Conservation (phyloP, 2,113 vertebrate species). For the Hyperopisus bebe region DNA sequence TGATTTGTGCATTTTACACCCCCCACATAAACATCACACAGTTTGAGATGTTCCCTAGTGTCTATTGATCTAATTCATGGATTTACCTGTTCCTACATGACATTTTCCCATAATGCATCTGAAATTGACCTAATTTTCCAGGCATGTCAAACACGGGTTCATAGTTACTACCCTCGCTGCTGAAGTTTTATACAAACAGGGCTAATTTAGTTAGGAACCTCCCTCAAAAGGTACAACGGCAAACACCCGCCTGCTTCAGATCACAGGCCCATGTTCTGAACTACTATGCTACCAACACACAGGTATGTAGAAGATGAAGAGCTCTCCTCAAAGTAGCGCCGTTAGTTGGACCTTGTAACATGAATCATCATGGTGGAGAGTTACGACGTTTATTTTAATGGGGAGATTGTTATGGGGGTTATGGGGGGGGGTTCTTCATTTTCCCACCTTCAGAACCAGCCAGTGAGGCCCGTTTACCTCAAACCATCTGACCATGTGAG, state of each 20-base stretch:
- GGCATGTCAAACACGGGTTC: background rate
- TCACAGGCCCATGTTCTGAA: background rate
- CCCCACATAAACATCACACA: background rate
- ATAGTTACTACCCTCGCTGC: background rate
- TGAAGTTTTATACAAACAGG: background rate
- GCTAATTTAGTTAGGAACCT: background rate
- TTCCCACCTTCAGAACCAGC: background rate
- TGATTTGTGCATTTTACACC: background rate
- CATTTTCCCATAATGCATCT: too few relatives aligned
- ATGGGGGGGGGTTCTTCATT: background rate
- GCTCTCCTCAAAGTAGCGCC: background rate
- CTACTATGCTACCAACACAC: background rate
- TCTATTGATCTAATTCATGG: too few relatives aligned
- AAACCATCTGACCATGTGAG: background rate
- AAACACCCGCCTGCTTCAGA: background rate
- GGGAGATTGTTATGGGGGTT: background rate
- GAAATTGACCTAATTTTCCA: background rate
- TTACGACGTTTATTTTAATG: background rate
- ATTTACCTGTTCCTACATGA: too few relatives aligned
- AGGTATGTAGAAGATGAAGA: background rate
- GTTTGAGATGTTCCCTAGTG: too few relatives aligned
- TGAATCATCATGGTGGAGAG: background rate
- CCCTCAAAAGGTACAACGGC: background rate
- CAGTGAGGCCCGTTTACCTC: background rate
- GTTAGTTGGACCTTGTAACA: background rate